Conservation (phyloP, 2,888 invertebrate species). For the Callyntrura sp. region DNA sequence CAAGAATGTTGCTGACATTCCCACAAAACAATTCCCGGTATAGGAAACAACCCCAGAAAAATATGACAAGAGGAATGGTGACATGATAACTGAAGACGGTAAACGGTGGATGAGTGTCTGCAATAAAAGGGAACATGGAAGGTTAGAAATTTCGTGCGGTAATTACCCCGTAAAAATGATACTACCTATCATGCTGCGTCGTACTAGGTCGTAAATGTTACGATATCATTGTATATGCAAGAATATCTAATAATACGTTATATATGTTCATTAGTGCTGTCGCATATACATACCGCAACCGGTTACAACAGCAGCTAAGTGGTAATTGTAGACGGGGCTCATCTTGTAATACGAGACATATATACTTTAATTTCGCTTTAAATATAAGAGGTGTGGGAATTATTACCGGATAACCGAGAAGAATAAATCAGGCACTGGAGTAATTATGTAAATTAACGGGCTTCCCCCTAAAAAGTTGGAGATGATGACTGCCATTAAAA, state of each 20-base stretch:
- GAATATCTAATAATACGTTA: neutral
- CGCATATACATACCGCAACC: neutral
- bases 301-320: neutral
- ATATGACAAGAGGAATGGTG: too few relatives aligned
- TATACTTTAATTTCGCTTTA: neutral
- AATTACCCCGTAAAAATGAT: neutral
- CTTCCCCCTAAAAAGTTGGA: neutral
- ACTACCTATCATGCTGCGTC: neutral
- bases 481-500: too few relatives aligned
- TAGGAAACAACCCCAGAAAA: too few relatives aligned
- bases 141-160: neutral
- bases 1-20: too few relatives aligned
- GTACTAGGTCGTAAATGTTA: too few relatives aligned
- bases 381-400: neutral
- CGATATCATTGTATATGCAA: neutral
- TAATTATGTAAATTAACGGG: constrained; percentile 10
- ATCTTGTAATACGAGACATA: neutral
- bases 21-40: too few relatives aligned
- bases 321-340: neutral
- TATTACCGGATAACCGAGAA: neutral
- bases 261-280: neutral
- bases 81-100: too few relatives aligned
- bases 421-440: neutral
- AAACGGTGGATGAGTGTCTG: neutral
- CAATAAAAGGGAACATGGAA: neutral